phyloP scores from a whole-genome alignment of 2,113 vertebrate species.

The Neolamprologus sp. region DNA sequence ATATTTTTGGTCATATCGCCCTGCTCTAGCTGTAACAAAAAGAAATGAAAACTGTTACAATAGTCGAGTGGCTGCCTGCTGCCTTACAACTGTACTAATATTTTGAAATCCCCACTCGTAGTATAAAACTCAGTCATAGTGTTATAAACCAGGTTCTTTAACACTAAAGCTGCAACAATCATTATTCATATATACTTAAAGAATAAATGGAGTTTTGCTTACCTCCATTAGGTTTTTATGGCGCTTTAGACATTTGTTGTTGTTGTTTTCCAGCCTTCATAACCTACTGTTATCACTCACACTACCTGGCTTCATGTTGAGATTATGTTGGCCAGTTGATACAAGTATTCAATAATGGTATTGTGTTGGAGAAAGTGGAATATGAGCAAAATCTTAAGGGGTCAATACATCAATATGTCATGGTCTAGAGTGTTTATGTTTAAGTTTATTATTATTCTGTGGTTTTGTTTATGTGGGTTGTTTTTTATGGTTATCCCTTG shows the following conservation, averaged over 20 bases:
- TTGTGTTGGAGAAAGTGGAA: background rate
- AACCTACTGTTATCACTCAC: background rate
- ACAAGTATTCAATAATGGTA: background rate
- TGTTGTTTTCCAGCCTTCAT: background rate
- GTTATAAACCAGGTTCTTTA: background rate
- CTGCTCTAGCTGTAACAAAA: background rate
- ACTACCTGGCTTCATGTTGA: background rate
- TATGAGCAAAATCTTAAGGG: background rate
- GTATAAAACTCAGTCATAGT: background rate
- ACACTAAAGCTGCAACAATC: background rate
- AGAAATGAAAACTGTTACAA: background rate
- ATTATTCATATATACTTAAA: background rate
- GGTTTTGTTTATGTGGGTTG: no score
- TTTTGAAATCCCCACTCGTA: background rate
- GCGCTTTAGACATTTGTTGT: background rate
- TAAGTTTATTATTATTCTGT: no score
- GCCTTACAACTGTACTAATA: background rate
- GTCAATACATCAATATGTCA: background rate
- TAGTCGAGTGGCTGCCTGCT: background rate
- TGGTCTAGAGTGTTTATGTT: background rate
- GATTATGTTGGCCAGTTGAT: background rate
- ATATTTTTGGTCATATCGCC: no score
- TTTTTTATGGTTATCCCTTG: no score
- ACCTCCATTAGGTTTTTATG: background rate
- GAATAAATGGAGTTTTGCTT: background rate